Evolutionary conservation across 2,797 vertebrate genomes (phyloP), one percentile per base, ranked within the genome.

Genomic region (Pseudochromis fuscus): DNA sequence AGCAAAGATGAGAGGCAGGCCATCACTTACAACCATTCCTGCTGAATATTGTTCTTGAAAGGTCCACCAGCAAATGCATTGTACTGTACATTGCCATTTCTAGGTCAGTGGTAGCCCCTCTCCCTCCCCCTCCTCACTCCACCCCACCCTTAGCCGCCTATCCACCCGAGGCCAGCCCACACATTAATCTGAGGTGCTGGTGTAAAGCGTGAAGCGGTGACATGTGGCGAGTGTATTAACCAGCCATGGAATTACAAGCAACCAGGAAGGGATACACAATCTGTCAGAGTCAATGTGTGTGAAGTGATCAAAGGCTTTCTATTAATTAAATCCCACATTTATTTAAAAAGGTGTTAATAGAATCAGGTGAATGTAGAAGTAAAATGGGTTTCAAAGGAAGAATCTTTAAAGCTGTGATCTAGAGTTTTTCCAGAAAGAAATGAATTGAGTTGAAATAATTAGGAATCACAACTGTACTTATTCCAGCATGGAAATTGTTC

Each of bases 51-150:
- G 46, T 40, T 56, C 35, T 75, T 52, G 35, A 49, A 83, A 77
- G 64, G 66, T 61, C 67, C 63, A 72, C 73, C 21, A 16, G 69
- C 75, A 66, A 66, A 35, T 15, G 13, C 49, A 45, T 46, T 75
- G 65, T 70, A 61, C 45, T 81, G 68, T 77, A 74, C 58, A 85
- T 87, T 79, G 82, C 75, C 51, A 89, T 92, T 93, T 93, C 89
- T 92, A 92, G 90, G 93, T 92, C 92, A 88, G 73, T 65, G 67
- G 23, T 76, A 67, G 58, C 51, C 62, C 55, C 42, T n/a, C 48
- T 44, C 38, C 30, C 33, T 35, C 49, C 30, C 56, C 24, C 35
- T 4, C 40, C 40, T 67, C 55, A 52, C 75, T 42, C 60, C 61
- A 62, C 67, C 63, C 60, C 68, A 79, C 60, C 69, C 71, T 68